Conservation (phyloP, 2,797 vertebrate species). For the Gymnodraco acuticeps region DNA sequence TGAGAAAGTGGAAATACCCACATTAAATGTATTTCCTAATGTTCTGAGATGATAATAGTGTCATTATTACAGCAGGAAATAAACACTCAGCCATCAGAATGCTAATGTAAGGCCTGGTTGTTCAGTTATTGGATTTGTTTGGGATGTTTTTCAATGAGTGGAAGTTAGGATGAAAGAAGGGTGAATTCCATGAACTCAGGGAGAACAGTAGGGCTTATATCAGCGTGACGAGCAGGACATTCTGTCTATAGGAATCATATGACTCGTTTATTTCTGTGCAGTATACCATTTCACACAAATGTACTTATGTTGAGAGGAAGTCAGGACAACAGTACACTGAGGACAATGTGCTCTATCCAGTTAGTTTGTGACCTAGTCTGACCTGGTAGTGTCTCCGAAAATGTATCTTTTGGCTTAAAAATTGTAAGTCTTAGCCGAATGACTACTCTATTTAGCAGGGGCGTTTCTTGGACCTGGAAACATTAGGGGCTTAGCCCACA, state of each 20-base stretch:
- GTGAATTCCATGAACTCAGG: conserved; percentile 55
- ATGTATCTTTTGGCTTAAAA: neutral
- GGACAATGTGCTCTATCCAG: conserved; percentile 20
- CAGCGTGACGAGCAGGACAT: conserved; percentile 41
- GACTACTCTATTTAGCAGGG: no score
- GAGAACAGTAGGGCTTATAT: conserved; percentile 62
- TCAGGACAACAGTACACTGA: neutral
- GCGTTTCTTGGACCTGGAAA: no score
- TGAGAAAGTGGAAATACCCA: conserved; percentile 49
- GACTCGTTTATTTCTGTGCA: conserved; percentile 21
- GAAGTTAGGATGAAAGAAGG: conserved; percentile 70
- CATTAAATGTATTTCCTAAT: conserved; percentile 49
- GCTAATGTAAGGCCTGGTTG: conserved; percentile 64
- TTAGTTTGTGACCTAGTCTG: conserved; percentile 9
- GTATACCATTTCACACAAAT: conserved; percentile 43
- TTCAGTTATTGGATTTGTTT: conserved; percentile 78
- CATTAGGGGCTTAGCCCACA: no score
- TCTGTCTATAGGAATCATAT: conserved; percentile 45
- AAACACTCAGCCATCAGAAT: conserved; percentile 31
- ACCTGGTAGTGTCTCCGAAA: conserved; percentile 1
- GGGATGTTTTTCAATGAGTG: conserved; percentile 65
- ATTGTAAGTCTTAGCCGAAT: no score
- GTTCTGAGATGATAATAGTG: conserved; percentile 63
- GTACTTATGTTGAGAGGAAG: conserved; percentile 48
- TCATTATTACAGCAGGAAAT: conserved; percentile 73